Evolutionary conservation across 2,888 invertebrate species (phyloP), one percentile per base, ranked within the genome.

Genomic region (Steinernema scapterisci): DNA sequence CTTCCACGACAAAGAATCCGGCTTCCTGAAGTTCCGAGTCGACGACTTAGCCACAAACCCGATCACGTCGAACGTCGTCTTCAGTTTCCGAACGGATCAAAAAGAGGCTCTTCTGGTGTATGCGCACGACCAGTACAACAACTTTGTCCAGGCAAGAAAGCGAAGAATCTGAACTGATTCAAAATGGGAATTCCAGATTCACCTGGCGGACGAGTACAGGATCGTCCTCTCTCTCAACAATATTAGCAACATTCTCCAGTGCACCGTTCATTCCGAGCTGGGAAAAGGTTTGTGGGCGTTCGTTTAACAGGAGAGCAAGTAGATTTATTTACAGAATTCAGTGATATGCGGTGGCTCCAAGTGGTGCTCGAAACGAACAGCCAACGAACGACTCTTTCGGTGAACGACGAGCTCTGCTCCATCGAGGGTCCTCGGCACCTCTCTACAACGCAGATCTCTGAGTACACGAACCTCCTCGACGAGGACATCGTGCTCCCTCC

Each of bases 281-380:
- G 79, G 81, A 31, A 79, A 78, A 11, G 75, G 75, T 75, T 13
- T 13, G 54, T 73, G 71, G 7, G 9, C 73, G 3, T 75, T 11
- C 11, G 27, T 31, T 7, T 27, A 25, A 5, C 21, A 6, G 25
- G 3, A 7, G 23, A 52, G 21, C 27, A n/a, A n/a, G 38, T 38
- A 3, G 38, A 38, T 38, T n/a, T n/a, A 9, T 38, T 78, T 78
- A 21, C 56, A 79, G 85, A 84, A 71, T 85, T 81, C 76, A 79
- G 79, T 51, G 80, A 85, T 75, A 85, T 85, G 85, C 73, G 80
- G 73, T 85, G 85, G 85, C 78, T 84, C 31, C 85, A 85, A 73
- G 78, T 80, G 16, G 54, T 76, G 19, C 74, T 80, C 23, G 74
- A 79, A 51, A 73, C 71, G 23, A 74, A 51, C 38, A 31, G 16